These are phyloP conservation scores for Octopus sinensis DNA, from an alignment of 1,140 invertebrate species.

Conservation along the genomic window DNA sequence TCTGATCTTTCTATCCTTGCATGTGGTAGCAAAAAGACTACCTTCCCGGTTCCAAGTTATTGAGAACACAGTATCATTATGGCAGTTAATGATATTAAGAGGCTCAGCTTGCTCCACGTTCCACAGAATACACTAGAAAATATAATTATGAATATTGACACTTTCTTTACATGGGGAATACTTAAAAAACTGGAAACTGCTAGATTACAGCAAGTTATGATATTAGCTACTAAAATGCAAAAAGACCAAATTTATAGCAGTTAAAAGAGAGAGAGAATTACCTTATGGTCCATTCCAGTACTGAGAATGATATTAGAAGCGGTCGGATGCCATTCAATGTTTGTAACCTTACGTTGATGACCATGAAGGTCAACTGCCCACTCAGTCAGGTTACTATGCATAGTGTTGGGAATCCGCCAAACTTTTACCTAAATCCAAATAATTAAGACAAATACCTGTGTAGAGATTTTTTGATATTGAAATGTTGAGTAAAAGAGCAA, in stretches of 20 bases:
- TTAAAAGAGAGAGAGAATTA: conserved; percentile 19
- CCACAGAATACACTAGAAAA: conserved; percentile 65
- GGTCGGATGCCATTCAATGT: conserved; percentile 58
- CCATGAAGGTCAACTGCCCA: conserved; percentile 55
- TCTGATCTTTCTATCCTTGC: conserved; percentile 87
- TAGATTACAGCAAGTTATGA: too few relatives aligned
- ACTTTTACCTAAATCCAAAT: conserved; percentile 48
- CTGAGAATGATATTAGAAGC: conserved; percentile 56
- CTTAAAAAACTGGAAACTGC: too few relatives aligned
- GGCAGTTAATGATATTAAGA: conserved; percentile 81
- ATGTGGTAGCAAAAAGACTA: conserved; percentile 83
- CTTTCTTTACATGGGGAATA: too few relatives aligned
- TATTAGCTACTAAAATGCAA: too few relatives aligned
- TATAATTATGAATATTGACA: neutral
- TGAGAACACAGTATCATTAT: conserved; percentile 86
- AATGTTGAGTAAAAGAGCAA: too few relatives aligned
- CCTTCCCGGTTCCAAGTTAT: conserved; percentile 89
- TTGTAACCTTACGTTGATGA: conserved; percentile 49
- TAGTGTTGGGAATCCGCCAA: conserved; percentile 54
- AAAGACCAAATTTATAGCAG: too few relatives aligned
- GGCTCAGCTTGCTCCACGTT: conserved; percentile 90
- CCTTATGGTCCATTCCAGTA: conserved; percentile 55
- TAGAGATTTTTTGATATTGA: too few relatives aligned
- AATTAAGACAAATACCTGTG: too few relatives aligned
- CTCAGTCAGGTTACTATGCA: conserved; percentile 45